phyloP scores from a whole-genome alignment of 2,888 invertebrate species.

The Druceiella hillmani region DNA sequence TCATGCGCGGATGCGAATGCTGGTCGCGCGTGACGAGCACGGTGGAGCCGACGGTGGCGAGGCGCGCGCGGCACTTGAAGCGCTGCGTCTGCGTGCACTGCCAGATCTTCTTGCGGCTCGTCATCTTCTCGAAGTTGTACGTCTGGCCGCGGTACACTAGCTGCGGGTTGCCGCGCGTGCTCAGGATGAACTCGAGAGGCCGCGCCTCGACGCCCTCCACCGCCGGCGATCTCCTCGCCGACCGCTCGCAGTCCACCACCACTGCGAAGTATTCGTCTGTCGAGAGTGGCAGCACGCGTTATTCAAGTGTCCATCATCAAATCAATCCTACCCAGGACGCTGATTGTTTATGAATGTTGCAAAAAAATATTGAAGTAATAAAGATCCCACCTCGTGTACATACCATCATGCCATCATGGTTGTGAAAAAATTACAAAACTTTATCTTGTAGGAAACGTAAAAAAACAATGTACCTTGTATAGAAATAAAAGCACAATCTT shows the following conservation, averaged over 20 bases:
- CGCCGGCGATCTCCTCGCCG: neutral
- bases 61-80: conserved; percentile 16
- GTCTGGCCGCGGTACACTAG: conserved; percentile 37
- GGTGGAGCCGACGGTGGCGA: conserved; percentile 16
- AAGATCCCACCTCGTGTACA: too few species aligned
- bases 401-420: too few species aligned
- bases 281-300: conserved; percentile 1
- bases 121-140: conserved; percentile 30
- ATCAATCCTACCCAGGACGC: neutral
- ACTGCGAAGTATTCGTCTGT: conserved; percentile 16
- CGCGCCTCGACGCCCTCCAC: neutral
- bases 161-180: conserved; percentile 42
- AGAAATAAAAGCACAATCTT: too few species aligned
- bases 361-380: neutral
- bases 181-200: conserved; percentile 35
- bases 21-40: conserved; percentile 11
- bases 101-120: conserved; percentile 15
- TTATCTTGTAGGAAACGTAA: too few species aligned
- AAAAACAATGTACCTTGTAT: too few species aligned
- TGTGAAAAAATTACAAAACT: too few species aligned
- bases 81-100: conserved; percentile 18
- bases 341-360: neutral
- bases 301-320: conserved; percentile 1
- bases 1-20: conserved; percentile 15
- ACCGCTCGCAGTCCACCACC: conserved; percentile 12